A percentile compares a stretch with the other conserved stretches of the same genome.
These are phyloP conservation scores for Procambarus virginalis DNA, from an alignment of 1,140 invertebrate genomes.

Conservation along the genomic window DNA sequence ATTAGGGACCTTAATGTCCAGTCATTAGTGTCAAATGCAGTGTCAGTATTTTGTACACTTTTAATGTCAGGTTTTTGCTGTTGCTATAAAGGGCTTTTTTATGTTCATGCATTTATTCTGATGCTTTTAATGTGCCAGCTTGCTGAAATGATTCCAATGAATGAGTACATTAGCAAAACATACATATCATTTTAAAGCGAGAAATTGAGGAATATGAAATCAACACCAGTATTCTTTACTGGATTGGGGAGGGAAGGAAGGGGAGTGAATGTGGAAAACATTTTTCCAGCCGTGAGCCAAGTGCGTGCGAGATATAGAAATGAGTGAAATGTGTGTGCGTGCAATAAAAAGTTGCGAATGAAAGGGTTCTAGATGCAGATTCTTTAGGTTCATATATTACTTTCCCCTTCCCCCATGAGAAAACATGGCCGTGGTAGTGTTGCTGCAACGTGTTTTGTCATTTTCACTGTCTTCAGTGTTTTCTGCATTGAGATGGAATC, in stretches of 20 bases:
- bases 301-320: background rate
- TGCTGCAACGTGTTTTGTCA: too few species aligned
- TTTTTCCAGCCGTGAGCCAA: background rate
- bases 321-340: constrained; percentile 6
- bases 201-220: background rate
- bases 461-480: too few species aligned
- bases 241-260: background rate
- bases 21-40: background rate
- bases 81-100: background rate
- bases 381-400: too few species aligned
- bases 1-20: background rate
- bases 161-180: background rate
- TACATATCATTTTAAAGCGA: constrained; percentile 42
- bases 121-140: background rate
- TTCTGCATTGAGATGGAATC: too few species aligned
- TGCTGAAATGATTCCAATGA: background rate
- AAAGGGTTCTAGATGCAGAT: background rate
- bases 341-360: background rate
- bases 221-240: constrained; percentile 11
- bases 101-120: background rate
- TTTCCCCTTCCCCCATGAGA: too few species aligned
- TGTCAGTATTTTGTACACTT: background rate
- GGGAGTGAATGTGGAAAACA: background rate
- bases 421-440: too few species aligned
- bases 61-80: background rate